phyloP scores from a whole-genome alignment of 2,888 invertebrate species.

The Nomada ruficornis region DNA sequence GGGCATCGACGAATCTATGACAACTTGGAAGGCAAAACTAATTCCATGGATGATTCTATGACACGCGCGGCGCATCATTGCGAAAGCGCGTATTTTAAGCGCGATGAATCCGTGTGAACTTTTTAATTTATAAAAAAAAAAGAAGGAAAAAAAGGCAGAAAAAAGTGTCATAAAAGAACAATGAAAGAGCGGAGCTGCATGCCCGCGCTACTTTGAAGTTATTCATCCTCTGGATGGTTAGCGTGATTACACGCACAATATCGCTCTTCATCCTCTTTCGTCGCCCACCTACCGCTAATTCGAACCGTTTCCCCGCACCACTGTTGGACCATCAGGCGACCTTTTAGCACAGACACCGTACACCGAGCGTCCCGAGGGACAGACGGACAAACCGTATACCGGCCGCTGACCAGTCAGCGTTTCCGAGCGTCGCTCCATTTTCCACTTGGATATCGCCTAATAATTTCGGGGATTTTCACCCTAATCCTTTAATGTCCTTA shows the following conservation, averaged over 20 bases:
- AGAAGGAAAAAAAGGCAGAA: constrained; percentile 8
- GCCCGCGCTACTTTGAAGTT: too few species aligned
- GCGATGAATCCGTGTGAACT: constrained; percentile 27
- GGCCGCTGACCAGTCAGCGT: constrained; percentile 74
- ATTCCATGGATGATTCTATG: constrained; percentile 22
- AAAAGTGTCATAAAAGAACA: constrained; percentile 32
- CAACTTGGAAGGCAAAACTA: neutral
- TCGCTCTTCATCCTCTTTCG: constrained; percentile 75
- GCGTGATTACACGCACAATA: constrained; percentile 80
- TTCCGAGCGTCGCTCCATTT: constrained; percentile 75
- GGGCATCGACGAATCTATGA: too few species aligned
- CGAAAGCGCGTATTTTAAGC: constrained; percentile 25
- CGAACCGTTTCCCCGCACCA: constrained; percentile 62
- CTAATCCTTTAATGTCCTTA: constrained; percentile 74
- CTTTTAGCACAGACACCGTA: constrained; percentile 66
- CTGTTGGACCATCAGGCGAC: constrained; percentile 54
- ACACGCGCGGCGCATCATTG: constrained; percentile 17
- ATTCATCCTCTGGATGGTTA: constrained; percentile 61
- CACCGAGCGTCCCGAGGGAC: constrained; percentile 72
- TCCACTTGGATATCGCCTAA: constrained; percentile 78
- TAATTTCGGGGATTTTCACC: constrained; percentile 76
- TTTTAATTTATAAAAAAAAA: constrained; percentile 19
- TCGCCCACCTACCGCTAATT: constrained; percentile 55
- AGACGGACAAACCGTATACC: constrained; percentile 76
- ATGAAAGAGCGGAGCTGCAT: too few species aligned